These are phyloP conservation scores for Fulmarus glacialis DNA, from an alignment of 2,113 vertebrate species.

Conservation along the genomic window DNA sequence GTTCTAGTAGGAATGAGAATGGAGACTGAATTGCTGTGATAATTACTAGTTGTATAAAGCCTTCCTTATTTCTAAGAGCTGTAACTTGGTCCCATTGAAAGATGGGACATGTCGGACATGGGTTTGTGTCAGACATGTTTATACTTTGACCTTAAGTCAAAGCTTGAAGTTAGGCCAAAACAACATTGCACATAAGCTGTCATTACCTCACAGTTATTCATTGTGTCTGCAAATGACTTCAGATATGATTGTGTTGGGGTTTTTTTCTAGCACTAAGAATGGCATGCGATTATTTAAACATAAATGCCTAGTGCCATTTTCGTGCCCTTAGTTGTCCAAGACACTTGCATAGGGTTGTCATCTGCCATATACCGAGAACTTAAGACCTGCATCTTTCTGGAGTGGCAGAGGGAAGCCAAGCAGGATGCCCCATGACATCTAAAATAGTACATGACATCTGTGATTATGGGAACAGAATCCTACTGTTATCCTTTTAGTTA, in stretches of 20 bases:
- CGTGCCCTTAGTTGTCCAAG: neutral
- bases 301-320: neutral
- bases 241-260: neutral
- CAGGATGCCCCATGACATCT: neutral
- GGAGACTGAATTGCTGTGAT: neutral
- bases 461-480: neutral
- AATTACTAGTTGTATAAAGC: neutral
- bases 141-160: neutral
- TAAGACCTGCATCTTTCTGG: neutral
- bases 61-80: neutral
- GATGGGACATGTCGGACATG: neutral
- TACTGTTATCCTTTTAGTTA: neutral
- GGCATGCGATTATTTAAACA: neutral
- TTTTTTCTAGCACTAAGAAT: neutral
- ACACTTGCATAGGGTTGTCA: neutral
- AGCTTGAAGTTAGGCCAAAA: neutral
- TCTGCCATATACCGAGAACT: neutral
- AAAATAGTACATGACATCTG: neutral
- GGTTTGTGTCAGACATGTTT: neutral
- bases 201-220: neutral
- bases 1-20: neutral
- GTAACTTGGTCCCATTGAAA: neutral
- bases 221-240: neutral
- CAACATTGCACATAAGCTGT: rapidly evolving
- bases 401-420: neutral